A percentile compares a stretch with the other conserved stretches of the same genome.
Conservation (phyloP, 2,888 invertebrate species). For the Taenaris catops region DNA sequence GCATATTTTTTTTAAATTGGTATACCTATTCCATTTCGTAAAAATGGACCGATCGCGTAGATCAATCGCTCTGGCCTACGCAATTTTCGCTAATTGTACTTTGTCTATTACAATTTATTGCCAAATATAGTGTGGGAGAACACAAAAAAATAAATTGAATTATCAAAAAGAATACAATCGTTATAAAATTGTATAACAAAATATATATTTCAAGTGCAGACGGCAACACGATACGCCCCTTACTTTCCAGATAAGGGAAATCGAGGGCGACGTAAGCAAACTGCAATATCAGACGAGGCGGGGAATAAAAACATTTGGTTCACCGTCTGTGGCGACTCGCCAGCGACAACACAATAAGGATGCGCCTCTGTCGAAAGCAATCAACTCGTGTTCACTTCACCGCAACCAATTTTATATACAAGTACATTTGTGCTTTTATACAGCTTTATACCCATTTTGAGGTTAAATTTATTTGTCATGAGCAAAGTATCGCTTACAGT, state of each 20-base stretch:
- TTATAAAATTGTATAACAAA: not conserved
- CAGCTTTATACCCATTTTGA: slow-evolving; percentile 19
- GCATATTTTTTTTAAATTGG: too few relatives aligned
- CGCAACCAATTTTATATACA: slow-evolving; percentile 47
- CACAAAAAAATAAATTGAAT: too few relatives aligned
- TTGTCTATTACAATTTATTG: too few relatives aligned
- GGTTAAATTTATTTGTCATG: slow-evolving; percentile 14
- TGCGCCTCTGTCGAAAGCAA: slow-evolving; percentile 60
- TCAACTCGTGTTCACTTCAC: slow-evolving; percentile 50
- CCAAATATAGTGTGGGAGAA: too few relatives aligned
- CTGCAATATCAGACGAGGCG: slow-evolving; percentile 56
- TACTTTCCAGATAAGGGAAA: slow-evolving; percentile 35
- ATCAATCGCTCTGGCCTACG: too few relatives aligned
- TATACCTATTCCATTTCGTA: too few relatives aligned
- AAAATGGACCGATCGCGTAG: too few relatives aligned
- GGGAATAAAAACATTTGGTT: slow-evolving; percentile 42
- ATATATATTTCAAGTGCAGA: slow-evolving; percentile 2
- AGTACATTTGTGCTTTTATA: slow-evolving; percentile 26
- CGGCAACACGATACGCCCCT: slow-evolving; percentile 11
- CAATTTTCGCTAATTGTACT: too few relatives aligned
- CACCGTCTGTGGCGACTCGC: slow-evolving; percentile 52
- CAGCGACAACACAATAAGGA: slow-evolving; percentile 72
- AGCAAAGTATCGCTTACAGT: not conserved
- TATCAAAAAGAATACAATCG: too few relatives aligned
- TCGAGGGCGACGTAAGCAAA: slow-evolving; percentile 45